Evolutionary conservation across 2,888 invertebrate species (phyloP), one percentile per base, ranked within the genome.

Genomic region (Camptogramma bilineatum): DNA sequence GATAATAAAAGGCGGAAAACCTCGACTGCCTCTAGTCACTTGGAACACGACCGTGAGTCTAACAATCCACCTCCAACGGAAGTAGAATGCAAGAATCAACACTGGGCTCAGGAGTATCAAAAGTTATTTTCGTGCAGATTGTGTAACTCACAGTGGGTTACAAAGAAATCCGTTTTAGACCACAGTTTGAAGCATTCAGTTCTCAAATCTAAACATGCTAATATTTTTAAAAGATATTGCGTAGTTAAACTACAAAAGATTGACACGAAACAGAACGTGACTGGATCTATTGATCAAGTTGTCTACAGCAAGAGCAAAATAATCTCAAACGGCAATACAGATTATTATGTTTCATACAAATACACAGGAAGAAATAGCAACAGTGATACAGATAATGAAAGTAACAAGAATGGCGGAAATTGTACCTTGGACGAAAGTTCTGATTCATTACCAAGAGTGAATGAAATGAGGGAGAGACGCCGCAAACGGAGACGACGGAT

Each of bases 241-340:
- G 69, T 68, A 56, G 84, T 92, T 0, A 62, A 56, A 19, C 66
- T 93, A 17, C 66, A 74, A 31, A 90, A 83, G 77, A 54, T 81
- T 44, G 88, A 89, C 68, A 61, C 66, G 1, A 80, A 79, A 69
- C 75, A 78, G 10, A 92, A 92, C 68, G 46, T 83, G 34, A 87
- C 87, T 18, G 83, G 83, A 13, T 66, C 68, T 9, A 63, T 55
- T 19, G 76, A 79, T 44, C 75, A 80, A 67, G 84, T 91, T 52
- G 84, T 87, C 7, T 71, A 79, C 51, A 74, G 69, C 66, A 66
- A 65, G 24, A 72, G 82, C 52, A 85, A 77, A 76, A 84, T 91
- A 52, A 70, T 88, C 52, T 66, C 75, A 69, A 72, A 73, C 44
- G 68, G 73, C 21, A 71, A 76, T 63, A 60, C 69, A 0, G 65